Conservation (phyloP, 2,113 vertebrate genomes). For the Oncorhynchus tshawytscha region DNA sequence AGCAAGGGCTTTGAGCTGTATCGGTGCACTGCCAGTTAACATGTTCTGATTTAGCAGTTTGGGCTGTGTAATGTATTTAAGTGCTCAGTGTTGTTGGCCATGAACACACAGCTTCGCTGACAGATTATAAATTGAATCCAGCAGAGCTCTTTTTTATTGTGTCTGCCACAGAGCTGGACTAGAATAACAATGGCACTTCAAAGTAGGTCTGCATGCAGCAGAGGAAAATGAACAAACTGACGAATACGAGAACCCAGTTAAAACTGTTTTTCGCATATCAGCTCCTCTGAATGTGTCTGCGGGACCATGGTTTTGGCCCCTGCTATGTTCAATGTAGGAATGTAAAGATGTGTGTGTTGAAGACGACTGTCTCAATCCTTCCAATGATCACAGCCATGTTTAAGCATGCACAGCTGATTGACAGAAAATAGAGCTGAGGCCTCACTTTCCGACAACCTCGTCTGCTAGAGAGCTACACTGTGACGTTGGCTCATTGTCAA, state of each 20-base stretch:
- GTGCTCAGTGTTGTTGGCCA: conserved; percentile 54
- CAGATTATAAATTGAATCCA: conserved; percentile 74
- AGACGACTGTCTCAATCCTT: conserved; percentile 5
- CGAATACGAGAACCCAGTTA: conserved; percentile 44
- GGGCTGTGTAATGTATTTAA: conserved; percentile 61
- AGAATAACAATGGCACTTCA: conserved; percentile 72
- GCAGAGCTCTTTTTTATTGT: conserved; percentile 58
- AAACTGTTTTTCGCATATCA: conserved; percentile 33
- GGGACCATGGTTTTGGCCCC: conserved; percentile 12
- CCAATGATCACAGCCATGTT: conserved; percentile 44
- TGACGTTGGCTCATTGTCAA: conserved; percentile 54
- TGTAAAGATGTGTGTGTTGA: neutral
- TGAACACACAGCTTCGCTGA: conserved; percentile 60
- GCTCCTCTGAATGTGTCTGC: conserved; percentile 25
- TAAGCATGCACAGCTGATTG: conserved; percentile 50
- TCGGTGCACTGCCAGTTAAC: conserved; percentile 37
- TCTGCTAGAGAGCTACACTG: conserved; percentile 33
- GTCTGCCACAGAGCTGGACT: conserved; percentile 59
- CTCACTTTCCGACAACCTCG: conserved; percentile 54
- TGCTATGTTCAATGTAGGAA: neutral
- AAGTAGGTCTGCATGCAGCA: conserved; percentile 60
- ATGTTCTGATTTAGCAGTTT: conserved; percentile 52
- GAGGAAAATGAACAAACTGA: conserved; percentile 60
- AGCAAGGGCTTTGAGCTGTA: conserved; percentile 26
- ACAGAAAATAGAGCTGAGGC: conserved; percentile 53